phyloP scores from a whole-genome alignment of 2,888 invertebrate genomes.

The Cacoxenus indagator region DNA sequence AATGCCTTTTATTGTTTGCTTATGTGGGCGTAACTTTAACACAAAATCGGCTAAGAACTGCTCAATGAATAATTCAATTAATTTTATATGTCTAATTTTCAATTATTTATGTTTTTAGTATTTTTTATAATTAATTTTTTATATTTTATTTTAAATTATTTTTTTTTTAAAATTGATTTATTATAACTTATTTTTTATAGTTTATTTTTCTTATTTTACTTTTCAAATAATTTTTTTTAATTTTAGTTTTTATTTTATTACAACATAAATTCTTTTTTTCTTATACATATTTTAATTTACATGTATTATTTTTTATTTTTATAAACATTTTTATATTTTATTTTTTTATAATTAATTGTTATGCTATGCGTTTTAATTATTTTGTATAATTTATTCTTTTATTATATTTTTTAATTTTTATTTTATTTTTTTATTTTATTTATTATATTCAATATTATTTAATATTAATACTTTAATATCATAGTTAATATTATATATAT shows the following conservation, averaged over 20 bases:
- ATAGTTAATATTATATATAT: background rate
- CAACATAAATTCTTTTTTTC: no score
- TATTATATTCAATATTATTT: background rate
- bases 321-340: background rate
- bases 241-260: background rate
- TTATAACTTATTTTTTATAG: background rate
- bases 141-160: background rate
- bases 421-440: slow-evolving; percentile 3
- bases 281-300: no score
- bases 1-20: background rate
- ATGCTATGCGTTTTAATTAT: background rate
- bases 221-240: slow-evolving; percentile 32
- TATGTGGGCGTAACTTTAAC: background rate
- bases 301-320: background rate
- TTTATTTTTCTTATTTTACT: background rate
- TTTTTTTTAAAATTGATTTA: background rate
- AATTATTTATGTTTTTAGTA: background rate
- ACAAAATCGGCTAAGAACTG: background rate
- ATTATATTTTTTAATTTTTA: background rate
- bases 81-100: background rate
- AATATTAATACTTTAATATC: background rate
- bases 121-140: background rate
- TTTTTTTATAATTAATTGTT: slow-evolving; percentile 48
- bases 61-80: background rate
- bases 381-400: background rate